A percentile compares a stretch with the other conserved stretches of the same genome.
Evolutionary conservation across 2,888 invertebrate species (phyloP).

Genomic region (Platynereis dumerilii): DNA sequence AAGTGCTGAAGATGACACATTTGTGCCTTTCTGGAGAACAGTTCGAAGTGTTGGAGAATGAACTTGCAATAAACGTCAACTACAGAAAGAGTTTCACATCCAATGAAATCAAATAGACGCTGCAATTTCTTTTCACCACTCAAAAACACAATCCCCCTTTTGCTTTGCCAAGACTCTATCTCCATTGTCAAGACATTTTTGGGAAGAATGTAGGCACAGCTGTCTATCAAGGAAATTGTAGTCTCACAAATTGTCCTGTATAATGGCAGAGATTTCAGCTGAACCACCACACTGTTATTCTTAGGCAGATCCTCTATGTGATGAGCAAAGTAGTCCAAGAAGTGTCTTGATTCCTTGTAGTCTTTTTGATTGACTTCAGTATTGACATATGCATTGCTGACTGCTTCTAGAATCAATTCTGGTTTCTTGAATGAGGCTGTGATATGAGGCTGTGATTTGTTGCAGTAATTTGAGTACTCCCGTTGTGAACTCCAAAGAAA

Average conservation of each 20-base stretch:
- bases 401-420: too few species aligned
- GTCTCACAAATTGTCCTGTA: constrained; percentile 34
- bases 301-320: constrained; percentile 23
- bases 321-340: constrained; percentile 32
- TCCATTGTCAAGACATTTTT: constrained; percentile 35
- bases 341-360: constrained; percentile 8
- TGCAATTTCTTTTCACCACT: constrained; percentile 26
- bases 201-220: constrained; percentile 36
- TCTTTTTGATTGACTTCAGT: constrained; percentile 14
- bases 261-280: constrained; percentile 31
- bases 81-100: constrained; percentile 31
- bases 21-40: constrained; percentile 33
- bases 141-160: constrained; percentile 36
- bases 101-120: constrained; percentile 32
- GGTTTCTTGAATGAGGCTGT: too few species aligned
- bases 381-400: too few species aligned
- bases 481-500: too few species aligned
- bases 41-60: constrained; percentile 41
- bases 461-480: too few species aligned
- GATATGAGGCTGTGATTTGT: too few species aligned
- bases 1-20: constrained; percentile 36
- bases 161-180: constrained; percentile 37
- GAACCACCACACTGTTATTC: constrained; percentile 12
- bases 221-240: constrained; percentile 27
- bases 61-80: constrained; percentile 40